phyloP scores from a whole-genome alignment of 2,888 invertebrate species.

The Cybosia mesomella region DNA sequence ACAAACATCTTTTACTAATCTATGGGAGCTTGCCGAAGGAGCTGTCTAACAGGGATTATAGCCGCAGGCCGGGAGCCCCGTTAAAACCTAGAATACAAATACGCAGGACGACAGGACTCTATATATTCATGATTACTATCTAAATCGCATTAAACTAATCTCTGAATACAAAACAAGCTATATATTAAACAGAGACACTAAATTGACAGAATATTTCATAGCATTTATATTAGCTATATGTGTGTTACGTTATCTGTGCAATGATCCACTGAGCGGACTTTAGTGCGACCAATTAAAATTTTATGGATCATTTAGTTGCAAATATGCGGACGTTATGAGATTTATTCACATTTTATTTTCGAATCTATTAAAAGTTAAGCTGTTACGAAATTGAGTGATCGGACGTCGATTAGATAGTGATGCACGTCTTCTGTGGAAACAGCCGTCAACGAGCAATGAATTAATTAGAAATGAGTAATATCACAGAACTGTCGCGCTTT shows the following conservation, averaged over 20 bases:
- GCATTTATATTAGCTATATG: neutral
- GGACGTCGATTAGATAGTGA: slow-evolving; percentile 1
- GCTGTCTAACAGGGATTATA: neutral
- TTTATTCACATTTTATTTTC: neutral
- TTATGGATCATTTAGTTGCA: slow-evolving; percentile 37
- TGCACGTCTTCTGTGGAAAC: slow-evolving; percentile 1
- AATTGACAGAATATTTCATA: neutral
- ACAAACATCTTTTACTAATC: no score
- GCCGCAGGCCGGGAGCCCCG: no score
- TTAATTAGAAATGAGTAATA: neutral
- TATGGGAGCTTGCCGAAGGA: neutral
- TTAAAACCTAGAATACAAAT: neutral
- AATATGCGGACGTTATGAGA: slow-evolving; percentile 24
- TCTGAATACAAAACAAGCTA: neutral
- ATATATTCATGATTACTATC: neutral
- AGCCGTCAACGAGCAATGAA: neutral
- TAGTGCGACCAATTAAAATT: slow-evolving; percentile 45
- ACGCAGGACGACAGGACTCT: no score
- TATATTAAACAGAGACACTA: neutral
- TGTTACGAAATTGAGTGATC: slow-evolving; percentile 5
- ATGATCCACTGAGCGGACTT: slow-evolving; percentile 25
- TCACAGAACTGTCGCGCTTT: neutral
- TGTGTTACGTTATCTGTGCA: slow-evolving; percentile 37
- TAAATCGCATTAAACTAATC: neutral
- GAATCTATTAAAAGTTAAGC: neutral